phyloP scores from a whole-genome alignment of 2,113 vertebrate species.

The Fukomys damarensis region DNA sequence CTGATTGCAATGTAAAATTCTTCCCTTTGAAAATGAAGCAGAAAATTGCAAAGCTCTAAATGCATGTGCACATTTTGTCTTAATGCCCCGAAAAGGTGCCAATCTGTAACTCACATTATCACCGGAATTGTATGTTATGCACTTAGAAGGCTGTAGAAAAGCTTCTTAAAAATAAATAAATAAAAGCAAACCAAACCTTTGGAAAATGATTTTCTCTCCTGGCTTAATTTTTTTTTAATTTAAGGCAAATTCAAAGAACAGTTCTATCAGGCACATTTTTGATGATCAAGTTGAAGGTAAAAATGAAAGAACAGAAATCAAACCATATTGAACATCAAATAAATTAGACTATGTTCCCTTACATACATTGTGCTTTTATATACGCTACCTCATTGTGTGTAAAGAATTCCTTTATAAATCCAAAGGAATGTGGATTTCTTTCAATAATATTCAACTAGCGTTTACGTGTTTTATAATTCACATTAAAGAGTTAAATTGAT shows the following conservation, averaged over 20 bases:
- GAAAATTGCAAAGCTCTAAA: background rate
- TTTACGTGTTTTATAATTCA: background rate
- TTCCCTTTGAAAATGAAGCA: background rate
- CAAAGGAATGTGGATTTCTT: background rate
- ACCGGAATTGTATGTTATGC: background rate
- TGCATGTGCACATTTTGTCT: background rate
- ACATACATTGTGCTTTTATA: too few species aligned
- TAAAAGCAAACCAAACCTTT: background rate
- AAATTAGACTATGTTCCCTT: background rate
- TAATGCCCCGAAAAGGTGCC: background rate
- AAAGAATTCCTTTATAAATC: background rate
- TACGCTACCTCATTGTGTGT: fast-evolving
- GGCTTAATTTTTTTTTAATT: background rate
- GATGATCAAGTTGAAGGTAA: background rate
- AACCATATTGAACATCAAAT: background rate
- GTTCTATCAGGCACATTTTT: background rate
- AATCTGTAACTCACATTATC: background rate
- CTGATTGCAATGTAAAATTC: background rate
- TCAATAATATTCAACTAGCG: background rate
- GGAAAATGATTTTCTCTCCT: background rate
- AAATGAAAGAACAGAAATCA: background rate
- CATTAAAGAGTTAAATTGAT: background rate
- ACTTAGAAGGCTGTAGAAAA: background rate
- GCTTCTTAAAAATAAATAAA: background rate
- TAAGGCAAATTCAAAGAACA: background rate